Conservation (phyloP, 2,888 invertebrate genomes). For the Disparrhopalites patrizii region DNA sequence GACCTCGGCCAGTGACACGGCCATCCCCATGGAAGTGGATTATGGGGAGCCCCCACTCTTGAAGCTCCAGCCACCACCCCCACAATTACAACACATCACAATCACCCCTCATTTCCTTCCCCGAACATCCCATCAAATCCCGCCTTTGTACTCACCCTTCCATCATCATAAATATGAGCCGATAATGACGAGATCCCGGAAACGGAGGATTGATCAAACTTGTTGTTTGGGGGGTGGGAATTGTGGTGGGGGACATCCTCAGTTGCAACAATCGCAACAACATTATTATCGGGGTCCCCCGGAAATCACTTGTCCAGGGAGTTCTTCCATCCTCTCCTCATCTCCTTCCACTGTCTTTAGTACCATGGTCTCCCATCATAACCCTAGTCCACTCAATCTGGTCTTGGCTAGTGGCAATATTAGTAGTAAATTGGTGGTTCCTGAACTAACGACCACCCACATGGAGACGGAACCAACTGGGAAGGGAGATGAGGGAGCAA, state of each 20-base stretch:
- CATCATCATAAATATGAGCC: slow-evolving; percentile 44
- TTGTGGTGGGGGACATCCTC: neutral
- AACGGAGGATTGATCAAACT: slow-evolving; percentile 42
- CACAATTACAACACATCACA: neutral
- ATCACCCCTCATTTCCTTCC: slow-evolving; percentile 5
- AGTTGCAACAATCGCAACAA: neutral
- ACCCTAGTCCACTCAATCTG: slow-evolving; percentile 27
- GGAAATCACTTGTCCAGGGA: slow-evolving; percentile 13
- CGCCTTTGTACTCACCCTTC: slow-evolving; percentile 25
- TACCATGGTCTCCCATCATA: neutral
- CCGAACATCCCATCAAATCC: slow-evolving; percentile 15
- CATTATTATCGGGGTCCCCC: neutral
- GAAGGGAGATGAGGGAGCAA: slow-evolving; percentile 7
- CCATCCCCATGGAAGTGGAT: slow-evolving; percentile 21
- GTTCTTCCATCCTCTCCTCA: slow-evolving; percentile 13
- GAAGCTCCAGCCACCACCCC: slow-evolving; percentile 11
- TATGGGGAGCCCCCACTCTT: slow-evolving; percentile 18
- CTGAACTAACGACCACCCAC: neutral
- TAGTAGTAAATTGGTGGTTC: neutral
- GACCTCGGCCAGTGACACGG: neutral
- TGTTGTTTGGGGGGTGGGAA: too few relatives aligned
- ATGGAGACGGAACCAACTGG: slow-evolving; percentile 21
- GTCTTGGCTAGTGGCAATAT: slow-evolving; percentile 24
- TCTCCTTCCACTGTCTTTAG: too few relatives aligned
- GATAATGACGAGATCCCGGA: slow-evolving; percentile 47